Evolutionary conservation across 2,888 invertebrate genomes (phyloP).

Genomic region (Tenodera sinensis): DNA sequence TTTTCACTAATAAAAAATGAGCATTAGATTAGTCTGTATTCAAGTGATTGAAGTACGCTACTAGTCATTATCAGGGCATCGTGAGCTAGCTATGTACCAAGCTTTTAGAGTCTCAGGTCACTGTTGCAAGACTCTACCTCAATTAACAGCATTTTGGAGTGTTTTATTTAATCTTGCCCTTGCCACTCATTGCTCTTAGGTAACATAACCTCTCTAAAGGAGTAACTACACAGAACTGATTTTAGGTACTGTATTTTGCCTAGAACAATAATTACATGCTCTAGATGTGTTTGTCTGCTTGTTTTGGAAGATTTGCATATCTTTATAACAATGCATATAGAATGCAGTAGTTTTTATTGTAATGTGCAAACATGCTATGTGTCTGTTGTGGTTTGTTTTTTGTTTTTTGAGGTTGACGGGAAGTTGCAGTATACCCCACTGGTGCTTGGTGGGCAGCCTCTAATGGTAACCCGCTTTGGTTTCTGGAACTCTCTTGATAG

Average conservation of each 20-base stretch:
- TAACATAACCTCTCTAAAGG: too few relatives aligned
- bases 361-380: constrained; percentile 23
- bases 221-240: too few relatives aligned
- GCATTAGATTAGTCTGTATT: too few relatives aligned
- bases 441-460: constrained; percentile 54
- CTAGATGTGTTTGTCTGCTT: neutral
- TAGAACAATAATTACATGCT: neutral
- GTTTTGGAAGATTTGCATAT: neutral
- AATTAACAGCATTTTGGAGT: too few relatives aligned
- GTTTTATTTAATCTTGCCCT: too few relatives aligned
- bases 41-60: too few relatives aligned
- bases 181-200: too few relatives aligned
- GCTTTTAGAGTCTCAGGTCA: too few relatives aligned
- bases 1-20: too few relatives aligned
- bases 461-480: constrained; percentile 35
- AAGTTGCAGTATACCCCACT: constrained; percentile 56
- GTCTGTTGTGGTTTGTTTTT: constrained; percentile 30
- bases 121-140: too few relatives aligned
- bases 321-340: neutral
- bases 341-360: constrained; percentile 10
- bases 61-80: too few relatives aligned
- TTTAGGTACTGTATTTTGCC: neutral
- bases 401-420: constrained; percentile 56
- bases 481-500: constrained; percentile 30
- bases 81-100: too few relatives aligned